A percentile compares a stretch with the other conserved stretches of the same genome.
Evolutionary conservation across 1,140 invertebrate genomes (phyloP).

Genomic region (Physella acuta): DNA sequence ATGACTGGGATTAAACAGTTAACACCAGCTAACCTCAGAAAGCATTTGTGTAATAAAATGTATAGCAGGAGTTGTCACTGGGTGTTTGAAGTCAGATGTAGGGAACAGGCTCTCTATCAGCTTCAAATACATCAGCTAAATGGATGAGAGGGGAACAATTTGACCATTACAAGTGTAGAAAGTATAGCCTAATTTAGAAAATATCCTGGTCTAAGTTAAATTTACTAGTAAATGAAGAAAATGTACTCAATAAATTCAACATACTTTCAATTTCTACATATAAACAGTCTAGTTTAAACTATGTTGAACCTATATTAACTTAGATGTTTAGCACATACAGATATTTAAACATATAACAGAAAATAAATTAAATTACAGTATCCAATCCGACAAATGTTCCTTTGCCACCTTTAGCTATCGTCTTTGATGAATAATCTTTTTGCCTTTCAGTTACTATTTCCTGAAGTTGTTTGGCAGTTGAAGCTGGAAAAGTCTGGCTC

Average conservation of each 20-base stretch:
- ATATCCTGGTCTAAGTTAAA: too few relatives aligned
- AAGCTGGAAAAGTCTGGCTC: slow-evolving; percentile 7
- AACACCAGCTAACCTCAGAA: slow-evolving; percentile 51
- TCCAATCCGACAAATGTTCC: slow-evolving; percentile 70
- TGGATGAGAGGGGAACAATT: too few relatives aligned
- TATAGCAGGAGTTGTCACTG: slow-evolving; percentile 79
- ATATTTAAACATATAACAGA: background rate
- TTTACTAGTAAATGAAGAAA: too few relatives aligned
- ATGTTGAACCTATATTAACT: too few relatives aligned
- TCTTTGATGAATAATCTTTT: background rate
- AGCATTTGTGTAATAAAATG: slow-evolving; percentile 83
- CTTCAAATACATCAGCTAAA: slow-evolving; percentile 74
- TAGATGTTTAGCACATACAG: too few relatives aligned
- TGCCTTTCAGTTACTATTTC: slow-evolving; percentile 10
- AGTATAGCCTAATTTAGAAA: too few relatives aligned
- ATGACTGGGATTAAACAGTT: too few relatives aligned
- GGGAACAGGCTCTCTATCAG: slow-evolving; percentile 71
- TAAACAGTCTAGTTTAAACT: too few relatives aligned
- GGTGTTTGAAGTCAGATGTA: slow-evolving; percentile 85
- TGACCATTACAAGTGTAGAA: too few relatives aligned
- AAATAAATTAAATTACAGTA: slow-evolving; percentile 50
- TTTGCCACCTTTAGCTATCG: slow-evolving; percentile 54
- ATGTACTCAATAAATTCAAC: too few relatives aligned
- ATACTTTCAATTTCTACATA: too few relatives aligned
- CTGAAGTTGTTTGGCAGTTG: slow-evolving; percentile 17